Base-by-base conservation (phyloP, 2,888 invertebrate species). In the Ditylenchus weischeri region DNA sequence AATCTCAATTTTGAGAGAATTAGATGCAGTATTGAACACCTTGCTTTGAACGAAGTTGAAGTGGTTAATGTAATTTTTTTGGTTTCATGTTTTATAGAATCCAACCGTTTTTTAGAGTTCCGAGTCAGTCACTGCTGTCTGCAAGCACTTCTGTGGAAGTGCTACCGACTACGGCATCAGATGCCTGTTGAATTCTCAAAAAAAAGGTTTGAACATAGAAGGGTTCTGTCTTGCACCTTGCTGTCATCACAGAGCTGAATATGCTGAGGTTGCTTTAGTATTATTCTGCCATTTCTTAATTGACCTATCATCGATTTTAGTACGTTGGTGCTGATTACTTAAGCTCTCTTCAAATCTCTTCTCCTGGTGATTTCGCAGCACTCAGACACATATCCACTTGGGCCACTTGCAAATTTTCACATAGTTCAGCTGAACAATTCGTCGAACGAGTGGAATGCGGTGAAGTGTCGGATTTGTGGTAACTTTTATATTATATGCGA, bases 111-210 rank as follows among this genome's bases (percentile, higher is more conserved):
- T 75, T 43, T 59, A 76, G 76, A 70, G 72, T 6, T 68, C 69
- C 1, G 29, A 23, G 6, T 58, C 66, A 13, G 65, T 75, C 48
- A 54, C 74, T 19, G 76, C 75, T 7, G 68, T 78, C 10, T 79
- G 79, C 67, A 79, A 79, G 62, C 79, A 79, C 51, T 76, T 79
- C 49, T 79, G 79, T 64, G 79, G 79, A 13, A 77, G 73, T 65
- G 79, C 78, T 10, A 79, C 78, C 10, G 79, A 79, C 48, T 60
- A 38, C 7, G 70, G 70, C 4, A 71, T 70, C 43, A 58, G 70
- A 8, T 70, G 65, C 58, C 29, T 70, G 15, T 18, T 47, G n/a
- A 70, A 70, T 68, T 70, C 58, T 11, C 50, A 60, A 13, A 35
- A 57, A 18, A 65, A 71, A 38, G 69, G 71, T 4, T 15, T 69